Evolutionary conservation across 2,797 vertebrate species (phyloP), one percentile per base, ranked within the genome.

Genomic region (Centroberyx gerrardi): DNA sequence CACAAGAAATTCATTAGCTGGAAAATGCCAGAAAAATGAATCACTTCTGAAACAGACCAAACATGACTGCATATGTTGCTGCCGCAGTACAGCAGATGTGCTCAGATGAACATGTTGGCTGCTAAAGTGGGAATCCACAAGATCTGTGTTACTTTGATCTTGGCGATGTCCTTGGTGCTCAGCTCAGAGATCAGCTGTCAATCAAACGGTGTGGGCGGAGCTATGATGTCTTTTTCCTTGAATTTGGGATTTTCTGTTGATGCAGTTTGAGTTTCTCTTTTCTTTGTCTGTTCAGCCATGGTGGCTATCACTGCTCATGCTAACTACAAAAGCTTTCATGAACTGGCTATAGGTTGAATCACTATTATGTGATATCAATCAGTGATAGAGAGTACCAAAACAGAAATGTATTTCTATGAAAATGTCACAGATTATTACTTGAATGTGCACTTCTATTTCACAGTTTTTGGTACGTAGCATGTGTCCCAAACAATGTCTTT

Each of bases 21-120:
- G 61, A 81, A 90, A 91, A 91, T 84, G 87, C 76, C 83, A 87
- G 63, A 17, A 61, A 62, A 84, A 74, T 83, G 85, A 84, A 66
- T 90, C 82, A 87, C 62, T 9, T n/a, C 15, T 3, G 56, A 33
- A 64, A 62, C 33, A 53, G 51, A 74, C 54, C 51, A 56, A 81
- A 81, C 74, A 81, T 76, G 83, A 71, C 76, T 52, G 46, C 40
- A 62, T 56, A 59, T 68, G 78, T 72, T 70, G 51, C 62, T 61
- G 36, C 62, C 67, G 69, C 72, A 9, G 36, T 6, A 55, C 55
- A 54, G 67, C 13, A 58, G 63, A 15, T 68, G 28, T 42, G 67
- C 58, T 49, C 38, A 49, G 22, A 71, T 38, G 42, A 61, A 44
- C 15, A 15, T 64, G 40, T 10, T 31, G 5, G 44, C 53, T 17